A percentile compares a stretch with the other conserved stretches of the same genome.
Conservation (phyloP, 2,113 vertebrate genomes). For the Microtus montanus region DNA sequence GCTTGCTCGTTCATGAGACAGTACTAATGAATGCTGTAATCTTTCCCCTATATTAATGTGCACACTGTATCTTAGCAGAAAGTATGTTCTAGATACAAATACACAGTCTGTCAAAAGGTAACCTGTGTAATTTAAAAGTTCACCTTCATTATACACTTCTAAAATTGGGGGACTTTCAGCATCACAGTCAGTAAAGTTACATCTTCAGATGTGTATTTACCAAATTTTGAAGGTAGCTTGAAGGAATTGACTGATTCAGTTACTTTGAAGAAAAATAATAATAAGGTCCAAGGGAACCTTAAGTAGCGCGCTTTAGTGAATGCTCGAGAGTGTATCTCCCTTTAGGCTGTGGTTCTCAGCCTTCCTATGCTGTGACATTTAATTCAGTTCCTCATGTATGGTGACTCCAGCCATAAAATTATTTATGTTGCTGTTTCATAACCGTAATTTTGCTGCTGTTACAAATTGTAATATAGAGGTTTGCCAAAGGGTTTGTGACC, state of each 20-base stretch:
- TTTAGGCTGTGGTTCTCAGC: not conserved
- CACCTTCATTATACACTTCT: slow-evolving; percentile 13
- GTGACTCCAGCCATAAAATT: not conserved
- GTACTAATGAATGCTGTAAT: not conserved
- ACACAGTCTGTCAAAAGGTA: too few species aligned
- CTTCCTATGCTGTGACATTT: not conserved
- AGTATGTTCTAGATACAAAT: not conserved
- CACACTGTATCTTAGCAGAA: not conserved
- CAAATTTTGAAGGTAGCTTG: slow-evolving; percentile 11
- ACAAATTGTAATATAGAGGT: not conserved
- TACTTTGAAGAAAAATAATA: slow-evolving; percentile 5
- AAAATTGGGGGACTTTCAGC: slow-evolving; percentile 14
- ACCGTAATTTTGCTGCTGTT: not conserved
- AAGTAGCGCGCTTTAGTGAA: not conserved
- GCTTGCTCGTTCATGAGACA: not conserved
- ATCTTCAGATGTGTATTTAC: not conserved
- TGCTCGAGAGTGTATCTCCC: not conserved
- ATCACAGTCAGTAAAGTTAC: not conserved
- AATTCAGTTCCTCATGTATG: not conserved
- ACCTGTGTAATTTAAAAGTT: not conserved
- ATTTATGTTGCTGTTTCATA: not conserved
- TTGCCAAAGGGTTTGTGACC: not conserved
- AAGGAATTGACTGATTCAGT: not conserved
- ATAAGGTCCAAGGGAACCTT: not conserved
- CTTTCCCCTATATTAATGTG: not conserved